phyloP scores from a whole-genome alignment of 2,113 vertebrate species.

The Hirundichthys speculiger region DNA sequence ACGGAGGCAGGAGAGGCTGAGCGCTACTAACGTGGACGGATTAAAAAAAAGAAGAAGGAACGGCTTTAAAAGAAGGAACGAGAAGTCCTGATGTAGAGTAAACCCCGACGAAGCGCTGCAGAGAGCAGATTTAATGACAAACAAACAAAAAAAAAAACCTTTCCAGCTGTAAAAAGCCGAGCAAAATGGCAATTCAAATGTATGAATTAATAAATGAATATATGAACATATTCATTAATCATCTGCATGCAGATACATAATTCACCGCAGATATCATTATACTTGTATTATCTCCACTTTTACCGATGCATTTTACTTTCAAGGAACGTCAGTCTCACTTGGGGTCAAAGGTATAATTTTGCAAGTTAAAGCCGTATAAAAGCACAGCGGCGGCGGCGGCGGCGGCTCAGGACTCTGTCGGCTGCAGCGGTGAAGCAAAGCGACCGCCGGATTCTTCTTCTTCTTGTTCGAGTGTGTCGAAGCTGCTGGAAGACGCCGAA shows the following conservation, averaged over 20 bases:
- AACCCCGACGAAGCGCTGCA: not conserved
- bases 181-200: constrained; percentile 56
- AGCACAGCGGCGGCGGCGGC: constrained; percentile 51
- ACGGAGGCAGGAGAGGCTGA: not conserved
- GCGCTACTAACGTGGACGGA: not conserved
- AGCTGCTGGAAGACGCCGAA: not conserved
- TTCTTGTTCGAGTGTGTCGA: no score
- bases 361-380: constrained; percentile 77
- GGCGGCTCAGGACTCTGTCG: constrained; percentile 32
- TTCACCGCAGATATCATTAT: constrained; percentile 76
- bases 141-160: constrained; percentile 1
- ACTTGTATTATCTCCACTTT: constrained; percentile 78
- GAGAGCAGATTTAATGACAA: not conserved
- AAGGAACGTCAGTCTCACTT: constrained; percentile 76
- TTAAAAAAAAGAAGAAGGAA: constrained; percentile 8
- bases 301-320: constrained; percentile 78
- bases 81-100: no score
- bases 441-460: constrained; percentile 5
- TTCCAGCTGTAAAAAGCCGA: constrained; percentile 29
- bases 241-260: constrained; percentile 77
- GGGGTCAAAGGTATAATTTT: constrained; percentile 76
- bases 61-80: not conserved
- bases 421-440: constrained; percentile 9
- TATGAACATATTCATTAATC: constrained; percentile 70
- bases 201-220: constrained; percentile 80